Conservation (phyloP, 2,888 invertebrate species). For the Melanotus villosus region DNA sequence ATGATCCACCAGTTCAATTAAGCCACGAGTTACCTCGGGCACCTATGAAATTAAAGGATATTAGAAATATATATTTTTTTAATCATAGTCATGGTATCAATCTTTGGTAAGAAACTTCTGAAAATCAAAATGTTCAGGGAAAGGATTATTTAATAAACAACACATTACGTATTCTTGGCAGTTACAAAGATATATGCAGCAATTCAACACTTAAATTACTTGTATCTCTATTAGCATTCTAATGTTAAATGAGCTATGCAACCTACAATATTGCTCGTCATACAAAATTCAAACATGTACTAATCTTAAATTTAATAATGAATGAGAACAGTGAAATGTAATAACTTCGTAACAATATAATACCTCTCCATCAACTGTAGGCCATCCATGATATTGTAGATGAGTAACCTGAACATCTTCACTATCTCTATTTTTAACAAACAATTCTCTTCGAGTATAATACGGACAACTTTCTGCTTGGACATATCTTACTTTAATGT, state of each 20-base stretch:
- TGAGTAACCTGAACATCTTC: slow-evolving; percentile 84
- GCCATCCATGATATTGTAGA: slow-evolving; percentile 94
- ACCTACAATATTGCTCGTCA: too few relatives aligned
- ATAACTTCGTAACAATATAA: background rate
- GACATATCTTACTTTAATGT: slow-evolving; percentile 88
- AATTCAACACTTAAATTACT: too few relatives aligned
- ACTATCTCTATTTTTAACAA: slow-evolving; percentile 75
- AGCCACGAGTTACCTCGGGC: slow-evolving; percentile 89
- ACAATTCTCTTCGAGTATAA: slow-evolving; percentile 82
- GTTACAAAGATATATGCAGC: too few relatives aligned
- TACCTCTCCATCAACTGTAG: slow-evolving; percentile 88
- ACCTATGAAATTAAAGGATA: slow-evolving; percentile 64
- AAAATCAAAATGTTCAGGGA: too few relatives aligned
- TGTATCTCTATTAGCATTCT: too few relatives aligned
- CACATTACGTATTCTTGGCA: too few relatives aligned
- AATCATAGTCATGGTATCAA: background rate
- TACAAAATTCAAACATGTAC: too few relatives aligned
- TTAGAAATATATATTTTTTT: background rate
- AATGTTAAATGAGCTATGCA: too few relatives aligned
- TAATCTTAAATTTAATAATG: too few relatives aligned
- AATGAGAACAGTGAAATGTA: too few relatives aligned
- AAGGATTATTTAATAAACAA: too few relatives aligned
- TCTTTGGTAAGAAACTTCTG: too few relatives aligned
- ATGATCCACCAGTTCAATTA: slow-evolving; percentile 89
- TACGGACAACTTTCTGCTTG: slow-evolving; percentile 93